phyloP scores from a whole-genome alignment of 1,140 invertebrate genomes.

The Euglossa dilemma region DNA sequence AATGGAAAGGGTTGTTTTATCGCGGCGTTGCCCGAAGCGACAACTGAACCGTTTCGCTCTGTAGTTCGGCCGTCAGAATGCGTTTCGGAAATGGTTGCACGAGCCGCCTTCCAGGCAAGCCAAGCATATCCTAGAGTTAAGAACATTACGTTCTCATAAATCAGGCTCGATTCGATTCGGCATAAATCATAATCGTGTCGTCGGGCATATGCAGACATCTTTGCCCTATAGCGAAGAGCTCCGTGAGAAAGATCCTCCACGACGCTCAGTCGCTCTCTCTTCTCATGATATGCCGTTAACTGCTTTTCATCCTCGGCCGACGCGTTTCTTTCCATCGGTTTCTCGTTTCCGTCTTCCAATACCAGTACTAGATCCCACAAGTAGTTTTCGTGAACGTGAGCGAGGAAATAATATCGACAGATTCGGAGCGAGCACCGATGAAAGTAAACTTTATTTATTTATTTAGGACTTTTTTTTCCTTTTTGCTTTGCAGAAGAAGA shows the following conservation, averaged over 20 bases:
- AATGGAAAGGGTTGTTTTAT: not conserved
- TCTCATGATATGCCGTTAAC: conserved; percentile 45
- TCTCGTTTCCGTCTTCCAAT: not conserved
- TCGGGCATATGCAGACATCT: conserved; percentile 50
- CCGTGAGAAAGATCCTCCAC: conserved; percentile 47
- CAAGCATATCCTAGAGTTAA: conserved; percentile 14
- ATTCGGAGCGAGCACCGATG: too few species aligned
- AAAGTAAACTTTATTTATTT: too few species aligned
- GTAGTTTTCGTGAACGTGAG: too few species aligned
- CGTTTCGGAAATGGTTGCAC: conserved; percentile 34
- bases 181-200: conserved; percentile 53
- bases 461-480: too few species aligned
- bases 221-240: conserved; percentile 43
- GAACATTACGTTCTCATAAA: conserved; percentile 49
- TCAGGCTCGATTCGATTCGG: conserved; percentile 48
- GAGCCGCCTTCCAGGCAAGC: conserved; percentile 10
- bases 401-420: too few species aligned
- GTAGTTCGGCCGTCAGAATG: not conserved
- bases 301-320: conserved; percentile 33
- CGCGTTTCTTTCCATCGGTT: conserved; percentile 35
- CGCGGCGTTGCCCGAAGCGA: not conserved
- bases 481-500: too few species aligned
- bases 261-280: conserved; percentile 38
- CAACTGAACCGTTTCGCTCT: conserved; percentile 6
- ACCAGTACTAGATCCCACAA: not conserved